Evolutionary conservation across 2,113 vertebrate species (phyloP).

Genomic region (Lynx canadensis): DNA sequence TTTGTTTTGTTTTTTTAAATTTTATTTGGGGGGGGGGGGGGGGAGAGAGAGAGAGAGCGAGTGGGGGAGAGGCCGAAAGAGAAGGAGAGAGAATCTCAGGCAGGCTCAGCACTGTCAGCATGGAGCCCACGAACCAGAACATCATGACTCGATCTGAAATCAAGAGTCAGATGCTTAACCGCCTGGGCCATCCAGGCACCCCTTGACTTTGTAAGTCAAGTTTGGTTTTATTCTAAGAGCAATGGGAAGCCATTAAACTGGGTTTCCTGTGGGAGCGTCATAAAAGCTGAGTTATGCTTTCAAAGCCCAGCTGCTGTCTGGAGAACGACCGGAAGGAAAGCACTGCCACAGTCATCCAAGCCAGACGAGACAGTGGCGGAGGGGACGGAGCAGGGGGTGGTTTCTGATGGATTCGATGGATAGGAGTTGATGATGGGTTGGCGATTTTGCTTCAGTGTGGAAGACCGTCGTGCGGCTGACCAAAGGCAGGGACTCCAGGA

Average conservation of each 20-base stretch:
- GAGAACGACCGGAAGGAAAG: background rate
- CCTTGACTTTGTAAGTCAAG: too few relatives aligned
- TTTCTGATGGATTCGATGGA: background rate
- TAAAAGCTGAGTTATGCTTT: background rate
- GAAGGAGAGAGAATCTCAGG: too few relatives aligned
- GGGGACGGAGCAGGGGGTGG: background rate
- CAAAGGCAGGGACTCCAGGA: background rate
- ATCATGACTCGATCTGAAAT: too few relatives aligned
- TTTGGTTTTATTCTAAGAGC: background rate
- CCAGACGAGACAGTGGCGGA: background rate
- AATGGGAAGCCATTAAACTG: background rate
- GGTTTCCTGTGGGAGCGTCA: background rate
- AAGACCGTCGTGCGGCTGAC: background rate
- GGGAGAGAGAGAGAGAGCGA: too few relatives aligned
- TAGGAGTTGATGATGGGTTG: background rate
- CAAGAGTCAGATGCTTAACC: too few relatives aligned
- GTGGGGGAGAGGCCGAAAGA: too few relatives aligned
- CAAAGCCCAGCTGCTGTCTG: background rate
- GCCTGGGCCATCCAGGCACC: too few relatives aligned
- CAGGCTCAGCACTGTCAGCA: too few relatives aligned
- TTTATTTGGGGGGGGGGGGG: too few relatives aligned
- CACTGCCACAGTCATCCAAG: too few relatives aligned
- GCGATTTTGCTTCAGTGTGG: background rate
- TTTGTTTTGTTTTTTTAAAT: too few relatives aligned
- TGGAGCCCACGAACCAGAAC: too few relatives aligned